Base-by-base conservation (phyloP, 1,140 invertebrate genomes). In the Apis laboriosa region DNA sequence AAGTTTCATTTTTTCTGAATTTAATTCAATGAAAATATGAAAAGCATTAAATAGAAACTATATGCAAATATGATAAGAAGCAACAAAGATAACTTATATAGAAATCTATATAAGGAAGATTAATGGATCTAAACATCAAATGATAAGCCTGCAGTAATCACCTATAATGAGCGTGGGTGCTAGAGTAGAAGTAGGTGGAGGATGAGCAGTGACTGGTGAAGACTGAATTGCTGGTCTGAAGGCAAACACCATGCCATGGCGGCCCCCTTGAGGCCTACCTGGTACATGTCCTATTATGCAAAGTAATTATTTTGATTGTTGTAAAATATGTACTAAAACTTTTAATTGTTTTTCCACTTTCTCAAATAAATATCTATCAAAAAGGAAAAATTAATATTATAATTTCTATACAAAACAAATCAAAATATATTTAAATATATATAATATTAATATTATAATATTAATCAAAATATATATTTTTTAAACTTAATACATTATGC, bases 171-270 rank as follows among this genome's bases (percentile, higher is more conserved):
- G 89, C 89, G 93, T 92, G 87, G 93, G 93, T 93, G 95, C 94
- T 95, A 95, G 92, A 92, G 95, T 94, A 95, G 94, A 93, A 94
- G 94, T 95, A 93, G 94, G 94, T 95, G 95, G 93, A 93, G 94
- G 93, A 93, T 95, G 94, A 95, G 92, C 92, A 91, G 93, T 94
- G 92, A 93, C 92, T 93, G 94, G 91, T 91, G 94, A 92, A 91
- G 92, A 90, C 85, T 94, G 94, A 89, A 94, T 93, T 84, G 94
- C 92, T 86, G 94, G 94, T 91, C 95, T 93, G 90, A 95, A 95
- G 93, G 94, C 95, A 95, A 96, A 96, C 87, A 96, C 95, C 95
- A 96, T 96, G 92, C 95, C 95, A 94, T 96, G 95, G 91, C 95
- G 95, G 94, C 95, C 95, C 90, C 95, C 96, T 94, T 95, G 94